Conservation (phyloP, 2,797 vertebrate genomes). For the Danio aesculapii region DNA sequence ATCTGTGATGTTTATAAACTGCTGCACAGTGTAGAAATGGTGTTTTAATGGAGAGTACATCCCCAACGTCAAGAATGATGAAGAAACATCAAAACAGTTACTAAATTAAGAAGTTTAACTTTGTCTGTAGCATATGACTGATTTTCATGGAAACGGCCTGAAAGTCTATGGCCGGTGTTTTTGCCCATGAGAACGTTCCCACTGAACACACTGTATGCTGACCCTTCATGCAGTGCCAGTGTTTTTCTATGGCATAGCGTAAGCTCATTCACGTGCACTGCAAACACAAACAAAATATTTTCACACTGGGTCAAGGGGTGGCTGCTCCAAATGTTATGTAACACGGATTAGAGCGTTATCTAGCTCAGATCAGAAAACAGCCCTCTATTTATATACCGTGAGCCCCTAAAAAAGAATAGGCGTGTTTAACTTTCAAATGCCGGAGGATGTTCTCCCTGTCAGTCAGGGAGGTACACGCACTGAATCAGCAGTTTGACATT, state of each 20-base stretch:
- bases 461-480: slow-evolving; percentile 26
- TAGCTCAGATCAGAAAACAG: slow-evolving; percentile 47
- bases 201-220: slow-evolving; percentile 27
- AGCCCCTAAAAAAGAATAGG: slow-evolving; percentile 38
- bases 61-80: background rate
- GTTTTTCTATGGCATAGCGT: slow-evolving; percentile 55
- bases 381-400: slow-evolving; percentile 52
- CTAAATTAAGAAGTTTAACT: background rate
- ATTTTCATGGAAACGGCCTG: slow-evolving; percentile 1
- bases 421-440: slow-evolving; percentile 44
- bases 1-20: background rate
- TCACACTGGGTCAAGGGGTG: slow-evolving; percentile 38
- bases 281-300: slow-evolving; percentile 42
- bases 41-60: background rate
- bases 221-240: slow-evolving; percentile 43
- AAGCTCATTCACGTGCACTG: slow-evolving; percentile 57
- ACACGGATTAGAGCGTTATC: slow-evolving; percentile 50
- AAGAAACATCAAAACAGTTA: background rate
- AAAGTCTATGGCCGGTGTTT: background rate
- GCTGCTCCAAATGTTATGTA: slow-evolving; percentile 47
- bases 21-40: background rate
- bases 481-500: slow-evolving; percentile 34
- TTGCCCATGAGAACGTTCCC: slow-evolving; percentile 38
- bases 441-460: slow-evolving; percentile 37
- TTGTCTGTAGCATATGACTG: background rate